Percentiles rank a stretch among this genome's conserved stretches.
These are phyloP conservation scores for Oryzias javanicus DNA, from an alignment of 2,113 vertebrate species.

Conservation along the genomic window DNA sequence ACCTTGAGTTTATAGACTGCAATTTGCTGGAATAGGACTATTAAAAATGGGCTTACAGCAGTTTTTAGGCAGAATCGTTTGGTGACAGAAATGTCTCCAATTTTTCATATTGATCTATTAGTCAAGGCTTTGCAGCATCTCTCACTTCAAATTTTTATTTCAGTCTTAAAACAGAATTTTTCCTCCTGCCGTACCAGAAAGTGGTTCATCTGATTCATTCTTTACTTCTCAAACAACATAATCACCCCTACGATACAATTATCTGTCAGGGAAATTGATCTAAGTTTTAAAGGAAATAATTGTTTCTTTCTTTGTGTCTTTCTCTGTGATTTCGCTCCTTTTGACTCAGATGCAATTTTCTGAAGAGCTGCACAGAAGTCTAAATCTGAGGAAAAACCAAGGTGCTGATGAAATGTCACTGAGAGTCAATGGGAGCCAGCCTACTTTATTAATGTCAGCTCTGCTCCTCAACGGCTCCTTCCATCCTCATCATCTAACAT, in stretches of 20 bases:
- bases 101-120: background rate
- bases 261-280: background rate
- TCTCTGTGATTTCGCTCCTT: conserved; percentile 9
- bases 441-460: conserved; percentile 29
- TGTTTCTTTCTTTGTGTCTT: conserved; percentile 1
- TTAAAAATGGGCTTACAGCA: background rate
- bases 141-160: background rate
- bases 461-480: conserved; percentile 44
- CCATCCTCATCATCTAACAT: conserved; percentile 10
- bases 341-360: conserved; percentile 40
- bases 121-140: background rate
- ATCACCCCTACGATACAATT: conserved; percentile 3
- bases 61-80: background rate
- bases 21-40: background rate
- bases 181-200: background rate
- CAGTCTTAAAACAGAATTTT: background rate
- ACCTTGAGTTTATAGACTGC: too few relatives aligned
- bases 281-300: conserved; percentile 3
- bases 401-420: conserved; percentile 60
- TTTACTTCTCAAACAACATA: background rate
- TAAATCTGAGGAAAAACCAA: conserved; percentile 43
- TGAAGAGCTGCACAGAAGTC: conserved; percentile 42
- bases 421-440: conserved; percentile 43
- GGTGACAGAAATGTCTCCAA: background rate
- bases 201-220: background rate